Conservation (phyloP, 2,797 vertebrate genomes). For the Dermochelys coriacea region DNA sequence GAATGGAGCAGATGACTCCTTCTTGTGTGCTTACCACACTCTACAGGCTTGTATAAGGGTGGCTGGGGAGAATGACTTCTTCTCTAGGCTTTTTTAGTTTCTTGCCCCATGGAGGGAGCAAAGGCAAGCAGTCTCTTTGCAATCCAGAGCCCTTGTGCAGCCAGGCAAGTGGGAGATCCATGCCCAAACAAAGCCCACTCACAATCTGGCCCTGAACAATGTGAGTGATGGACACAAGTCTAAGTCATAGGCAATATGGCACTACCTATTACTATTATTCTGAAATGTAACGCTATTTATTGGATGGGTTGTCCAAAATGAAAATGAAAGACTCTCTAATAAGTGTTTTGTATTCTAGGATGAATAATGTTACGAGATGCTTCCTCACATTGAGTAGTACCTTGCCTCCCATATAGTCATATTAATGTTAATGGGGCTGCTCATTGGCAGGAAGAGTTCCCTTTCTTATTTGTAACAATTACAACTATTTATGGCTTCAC, state of each 20-base stretch:
- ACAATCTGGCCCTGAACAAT: not conserved
- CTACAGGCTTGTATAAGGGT: not conserved
- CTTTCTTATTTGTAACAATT: slow-evolving; percentile 17
- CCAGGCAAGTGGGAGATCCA: not conserved
- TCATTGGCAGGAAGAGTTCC: slow-evolving; percentile 44
- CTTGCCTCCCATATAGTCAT: not conserved
- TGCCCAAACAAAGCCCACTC: not conserved
- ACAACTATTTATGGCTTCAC: slow-evolving; percentile 35
- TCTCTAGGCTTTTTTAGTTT: not conserved
- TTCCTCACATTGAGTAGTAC: slow-evolving; percentile 5
- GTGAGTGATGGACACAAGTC: not conserved
- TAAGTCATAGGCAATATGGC: not conserved
- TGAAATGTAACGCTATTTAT: not conserved
- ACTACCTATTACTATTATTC: not conserved
- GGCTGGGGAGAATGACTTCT: not conserved
- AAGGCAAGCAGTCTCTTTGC: not conserved
- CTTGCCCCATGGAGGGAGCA: not conserved
- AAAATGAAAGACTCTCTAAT: slow-evolving; percentile 11
- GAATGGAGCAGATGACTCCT: not conserved
- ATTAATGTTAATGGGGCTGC: slow-evolving; percentile 8
- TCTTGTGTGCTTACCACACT: not conserved
- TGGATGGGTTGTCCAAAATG: not conserved
- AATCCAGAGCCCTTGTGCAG: not conserved
- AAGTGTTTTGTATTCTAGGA: not conserved
- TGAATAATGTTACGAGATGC: not conserved